Evolutionary conservation across 2,797 vertebrate species (phyloP), one percentile per base, ranked within the genome.

Genomic region (Melanotaenia parkinsoni): DNA sequence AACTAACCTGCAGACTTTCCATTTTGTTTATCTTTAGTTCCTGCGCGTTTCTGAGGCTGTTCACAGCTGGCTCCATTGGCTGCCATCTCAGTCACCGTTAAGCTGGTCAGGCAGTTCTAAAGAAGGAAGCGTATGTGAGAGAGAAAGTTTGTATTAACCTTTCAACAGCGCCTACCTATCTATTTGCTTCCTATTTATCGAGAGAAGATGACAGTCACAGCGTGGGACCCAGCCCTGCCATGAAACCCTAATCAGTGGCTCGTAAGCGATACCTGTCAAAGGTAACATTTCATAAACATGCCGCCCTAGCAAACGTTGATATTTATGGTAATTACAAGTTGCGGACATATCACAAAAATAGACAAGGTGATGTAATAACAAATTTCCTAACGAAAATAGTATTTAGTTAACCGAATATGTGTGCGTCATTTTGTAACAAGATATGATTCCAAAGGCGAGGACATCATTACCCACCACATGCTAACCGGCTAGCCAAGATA

Each of bases 21-120:
- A 86, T 99, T 99, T 80, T 96, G 96, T 87, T 95, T 97, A 76
- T 96, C 97, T 94, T 96, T 98, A 70, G 82, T 87, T 86, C 94
- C 94, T 66, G 91, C 60, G 67, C 96, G 96, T 92, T 95, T 97
- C 94, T 97, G 96, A 80, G 92, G 87, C 76, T 92, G 87, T 64
- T 98, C 98, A 93, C 95, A 97, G 67, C 94, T 95, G 74, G 95
- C 95, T 94, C 96, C 97, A 95, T 98, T 97, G 89, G 96, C 96
- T 95, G 97, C 97, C 98, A 99, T 99, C 91, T 96, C 96, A 93
- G 89, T 93, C 87, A 92, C 90, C 87, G 72, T 86, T 89, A 84
- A 71, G 71, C 81, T 69, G 73, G 75, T 90, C 74, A 82, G 85
- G 83, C 87, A 81, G 91, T 88, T 95, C 96, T 24, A 0, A 65